Evolutionary conservation across 2,797 vertebrate species (phyloP), one percentile per base, ranked within the genome.

Genomic region (Nyctalus aviator): DNA sequence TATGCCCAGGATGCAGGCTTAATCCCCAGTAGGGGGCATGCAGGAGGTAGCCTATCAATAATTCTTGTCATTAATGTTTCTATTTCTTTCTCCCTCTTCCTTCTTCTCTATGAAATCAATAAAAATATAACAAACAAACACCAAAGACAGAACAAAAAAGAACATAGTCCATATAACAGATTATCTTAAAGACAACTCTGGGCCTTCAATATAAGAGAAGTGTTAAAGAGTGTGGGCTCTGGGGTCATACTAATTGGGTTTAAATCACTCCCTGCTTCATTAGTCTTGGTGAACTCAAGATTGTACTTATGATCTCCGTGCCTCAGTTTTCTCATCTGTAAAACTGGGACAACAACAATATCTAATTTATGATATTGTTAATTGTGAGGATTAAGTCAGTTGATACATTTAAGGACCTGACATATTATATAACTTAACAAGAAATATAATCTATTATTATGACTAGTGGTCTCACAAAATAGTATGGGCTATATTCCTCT

Each of bases 211-310:
- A 71, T 75, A 64, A 91, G 48, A 77, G 32, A 59, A 82, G 8
- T 62, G n/a, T 27, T 87, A 81, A 83, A 85, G 57, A 68, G 9
- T 50, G 6, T 46, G 30, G 35, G 57, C 32, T 85, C 20, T 81
- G 57, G 35, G 76, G 18, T 94, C 21, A 55, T 71, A 17, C 5
- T 57, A 89, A 20, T 1, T 62, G 30, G 7, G 55, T 71, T 81
- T 88, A 46, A 73, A 57, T 87, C 37, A 86, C 20, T 55, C 46
- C 14, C 44, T 71, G 27, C 7, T 10, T 97, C 53, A 57, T 6
- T 79, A 27, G 44, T 92, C 95, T 90, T 87, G 84, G 55, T 84
- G 64, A 68, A 32, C 21, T 81, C 37, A 84, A 77, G 48, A 73
- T 75, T 64, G 77, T 87, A 66, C 25, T 55, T 87, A 79, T 84